Evolutionary conservation across 1,140 invertebrate genomes (phyloP), one percentile per base, ranked within the genome.

Genomic region (Ganaspis sp.): DNA sequence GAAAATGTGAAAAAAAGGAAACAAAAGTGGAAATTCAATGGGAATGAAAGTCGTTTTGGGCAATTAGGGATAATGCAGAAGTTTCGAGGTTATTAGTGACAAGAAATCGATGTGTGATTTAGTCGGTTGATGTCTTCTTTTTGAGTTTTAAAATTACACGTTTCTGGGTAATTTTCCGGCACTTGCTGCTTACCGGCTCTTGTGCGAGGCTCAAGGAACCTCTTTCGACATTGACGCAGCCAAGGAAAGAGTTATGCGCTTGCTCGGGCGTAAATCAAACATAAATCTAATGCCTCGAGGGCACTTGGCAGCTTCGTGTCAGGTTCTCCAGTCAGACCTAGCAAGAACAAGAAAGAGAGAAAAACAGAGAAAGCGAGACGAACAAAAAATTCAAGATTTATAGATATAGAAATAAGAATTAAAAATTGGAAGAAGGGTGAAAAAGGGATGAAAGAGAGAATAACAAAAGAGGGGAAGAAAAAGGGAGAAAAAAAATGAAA

Each of bases 251-350:
- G 58, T 64, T 64, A 64, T 64, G 58, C 58, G 58, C 58, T 64
- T 64, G 58, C 26, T 64, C 58, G 58, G 58, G 58, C 58, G 58
- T 64, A 64, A 64, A 64, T 64, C 58, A 64, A 64, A 64, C 58
- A 64, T 64, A 64, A 64, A 64, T 64, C 58, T 64, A 64, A 64
- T 26, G 58, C 58, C 58, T 64, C 58, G 58, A 64, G 58, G 58
- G 58, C 58, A 64, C 58, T 64, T 64, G 58, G 58, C 58, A 64
- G 58, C 58, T 64, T 64, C 58, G 58, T 64, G 58, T 64, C 58
- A 64, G 58, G 58, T 64, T 64, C 58, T 64, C 26, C 58, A 26
- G 37, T 69, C 40, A 19, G 37, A 69, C 37, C 40, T 40, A 38
- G 54, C 15, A 26, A 58, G 21, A 73, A 29, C 37, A 74, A 64